Evolutionary conservation across 2,888 invertebrate species (phyloP).

Genomic region (Leptopilina drosophilae): DNA sequence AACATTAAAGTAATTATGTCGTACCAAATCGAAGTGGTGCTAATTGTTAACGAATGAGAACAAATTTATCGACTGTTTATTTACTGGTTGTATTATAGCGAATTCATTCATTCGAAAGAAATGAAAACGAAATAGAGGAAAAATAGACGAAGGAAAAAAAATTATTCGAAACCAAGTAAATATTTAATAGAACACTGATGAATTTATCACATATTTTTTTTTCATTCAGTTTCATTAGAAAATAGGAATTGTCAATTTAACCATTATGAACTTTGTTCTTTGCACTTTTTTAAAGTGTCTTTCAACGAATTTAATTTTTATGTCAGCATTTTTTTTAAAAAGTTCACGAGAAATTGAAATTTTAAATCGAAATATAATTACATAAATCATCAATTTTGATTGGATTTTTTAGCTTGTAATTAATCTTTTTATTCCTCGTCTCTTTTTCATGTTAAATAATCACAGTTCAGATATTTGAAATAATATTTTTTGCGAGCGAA

Average conservation of each 20-base stretch:
- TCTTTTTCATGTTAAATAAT: no score
- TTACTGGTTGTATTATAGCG: background rate
- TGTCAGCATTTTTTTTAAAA: no score
- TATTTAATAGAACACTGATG: background rate
- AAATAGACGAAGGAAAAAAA: background rate
- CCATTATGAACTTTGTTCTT: no score
- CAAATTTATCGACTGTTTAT: conserved; percentile 30
- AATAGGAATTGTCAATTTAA: background rate
- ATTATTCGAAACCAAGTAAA: background rate
- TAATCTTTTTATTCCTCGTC: no score
- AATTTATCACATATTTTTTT: background rate
- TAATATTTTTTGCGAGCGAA: no score
- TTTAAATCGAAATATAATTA: no score
- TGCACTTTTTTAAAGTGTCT: no score
- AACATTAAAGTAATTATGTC: conserved; percentile 7
- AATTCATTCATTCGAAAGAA: background rate
- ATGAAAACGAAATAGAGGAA: background rate
- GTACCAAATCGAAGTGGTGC: conserved; percentile 44
- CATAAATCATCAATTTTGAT: no score
- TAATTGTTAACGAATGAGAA: conserved; percentile 34
- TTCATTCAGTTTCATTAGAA: background rate
- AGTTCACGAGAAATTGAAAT: no score
- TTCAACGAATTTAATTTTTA: no score
- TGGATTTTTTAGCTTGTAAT: no score
- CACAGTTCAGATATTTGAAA: no score